Evolutionary conservation across 2,888 invertebrate species (phyloP).

Genomic region (Ceraclea dissimilis): DNA sequence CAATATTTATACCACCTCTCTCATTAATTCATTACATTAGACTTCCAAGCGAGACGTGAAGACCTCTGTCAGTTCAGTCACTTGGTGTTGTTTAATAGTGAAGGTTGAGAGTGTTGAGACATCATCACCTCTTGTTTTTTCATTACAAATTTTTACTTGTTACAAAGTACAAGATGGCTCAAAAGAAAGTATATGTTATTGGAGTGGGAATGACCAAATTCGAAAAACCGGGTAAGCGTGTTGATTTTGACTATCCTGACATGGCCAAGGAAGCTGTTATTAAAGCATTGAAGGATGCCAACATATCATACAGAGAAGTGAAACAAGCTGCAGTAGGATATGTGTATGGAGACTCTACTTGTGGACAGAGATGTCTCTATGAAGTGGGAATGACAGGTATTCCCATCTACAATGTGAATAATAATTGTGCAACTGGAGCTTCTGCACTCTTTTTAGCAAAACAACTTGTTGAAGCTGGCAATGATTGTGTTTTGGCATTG

Average conservation of each 20-base stretch:
- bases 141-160: background rate
- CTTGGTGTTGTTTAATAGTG: background rate
- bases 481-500: slow-evolving; percentile 83
- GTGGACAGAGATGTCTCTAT: slow-evolving; percentile 92
- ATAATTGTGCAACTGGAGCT: slow-evolving; percentile 96
- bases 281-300: slow-evolving; percentile 80
- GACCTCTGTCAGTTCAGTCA: too few relatives aligned
- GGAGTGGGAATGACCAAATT: slow-evolving; percentile 99
- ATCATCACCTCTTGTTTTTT: background rate
- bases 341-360: slow-evolving; percentile 92
- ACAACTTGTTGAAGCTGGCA: slow-evolving; percentile 84
- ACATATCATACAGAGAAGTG: slow-evolving; percentile 64
- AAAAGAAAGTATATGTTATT: slow-evolving; percentile 70
- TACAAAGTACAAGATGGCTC: slow-evolving; percentile 12
- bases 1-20: slow-evolving; percentile 3
- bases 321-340: slow-evolving; percentile 90
- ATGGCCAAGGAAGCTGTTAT: slow-evolving; percentile 89
- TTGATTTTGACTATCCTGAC: slow-evolving; percentile 87
- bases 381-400: slow-evolving; percentile 94
- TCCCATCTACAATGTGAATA: slow-evolving; percentile 96
- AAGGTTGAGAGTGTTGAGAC: background rate
- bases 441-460: slow-evolving; percentile 86
- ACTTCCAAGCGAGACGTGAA: too few relatives aligned
- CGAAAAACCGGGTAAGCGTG: slow-evolving; percentile 80
- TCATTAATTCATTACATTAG: too few relatives aligned